Evolutionary conservation across 2,888 invertebrate species (phyloP), one percentile per base, ranked within the genome.

Genomic region (Tenthredo amoena): DNA sequence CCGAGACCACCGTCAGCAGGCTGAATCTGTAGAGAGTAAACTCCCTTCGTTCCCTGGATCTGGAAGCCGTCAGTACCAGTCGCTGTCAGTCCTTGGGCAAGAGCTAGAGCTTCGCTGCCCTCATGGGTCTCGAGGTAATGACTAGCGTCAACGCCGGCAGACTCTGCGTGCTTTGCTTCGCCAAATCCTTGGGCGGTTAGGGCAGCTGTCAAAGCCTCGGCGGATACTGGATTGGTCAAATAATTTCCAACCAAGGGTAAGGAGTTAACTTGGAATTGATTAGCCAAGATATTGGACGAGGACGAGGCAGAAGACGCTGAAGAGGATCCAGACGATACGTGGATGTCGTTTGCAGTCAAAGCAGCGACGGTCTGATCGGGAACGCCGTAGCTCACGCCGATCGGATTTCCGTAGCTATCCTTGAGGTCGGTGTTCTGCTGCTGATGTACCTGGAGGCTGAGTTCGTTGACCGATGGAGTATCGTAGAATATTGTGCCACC

Each of bases 21-120:
- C 90, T 97, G 97, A 79, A 97, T 97, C 91, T 98, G 97, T 18
- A 98, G 93, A 0, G 96, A 96, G 91, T 97, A 98, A 3, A 95
- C 95, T 1, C 96, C 96, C 21, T 95, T 94, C 40, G 95, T 94
- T 0, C 95, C 96, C 62, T 93, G 93, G 77, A 93, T 91, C 86
- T 93, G 92, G 85, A 93, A 93, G 2, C 91, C 92, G 74, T 93
- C 91, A 4, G 89, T 85, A 2, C 90, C 90, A 10, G 90, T 89
- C 0, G 89, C 87, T 2, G 90, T 86, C 21, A 92, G 86, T 5
- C 90, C 90, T 76, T 91, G 90, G 4, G 91, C 91, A 3, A 93
- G 58, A 1, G 92, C 90, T n/a, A 92, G 85, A 31, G 91, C 91
- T 31, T 92, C 90, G 71, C 89, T 91, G 1, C 91, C 92, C 68